Base-by-base conservation (phyloP, 2,113 vertebrate genomes). In the Aleadryas rufinucha region DNA sequence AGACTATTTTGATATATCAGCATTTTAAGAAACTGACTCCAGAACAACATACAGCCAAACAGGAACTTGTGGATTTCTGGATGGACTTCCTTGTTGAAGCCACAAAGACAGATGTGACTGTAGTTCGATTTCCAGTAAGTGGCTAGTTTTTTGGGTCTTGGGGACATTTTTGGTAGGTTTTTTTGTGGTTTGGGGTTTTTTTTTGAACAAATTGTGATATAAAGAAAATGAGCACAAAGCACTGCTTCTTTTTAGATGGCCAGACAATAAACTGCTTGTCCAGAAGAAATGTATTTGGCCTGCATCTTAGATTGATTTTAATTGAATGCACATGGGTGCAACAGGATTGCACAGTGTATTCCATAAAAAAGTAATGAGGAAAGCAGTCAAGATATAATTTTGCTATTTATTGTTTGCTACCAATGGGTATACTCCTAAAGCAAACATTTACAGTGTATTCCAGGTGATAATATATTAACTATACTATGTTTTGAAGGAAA, bases 31-130 rank as follows among this genome's bases (percentile, higher is more conserved):
- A 99, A 90, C 97, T 98, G n/a, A 93, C 97, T 56, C 41, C 64
- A 24, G 99, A 99, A 59, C 99, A 99, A 63, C 98, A 98, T 27
- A 95, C 94, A 0, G 97, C 98, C 77, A 99, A 98, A 84, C 99
- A 99, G 96, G 99, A 99, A 90, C 98, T 99, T 39, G 98, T 99
- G 95, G 99, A 99, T 97, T 99, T 99, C 95, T 99, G 99, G 99
- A 99, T 99, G 99, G 99, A 99, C 96, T 99, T 99, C 80, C 97
- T 99, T 88, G 99, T 99, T 24, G 99, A 99, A 94, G 98, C 99
- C 45, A 99, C 99, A 20, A 99, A 99, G 96, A 99, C 98, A 77
- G 98, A 99, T 52, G 98, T 99, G 39, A 99, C 99, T 69, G 99
- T 99, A 33, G 99, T 99, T 84, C 98, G 99, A 94, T 99, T 99